phyloP scores from a whole-genome alignment of 2,888 invertebrate species.

The Orthosia gracilis region DNA sequence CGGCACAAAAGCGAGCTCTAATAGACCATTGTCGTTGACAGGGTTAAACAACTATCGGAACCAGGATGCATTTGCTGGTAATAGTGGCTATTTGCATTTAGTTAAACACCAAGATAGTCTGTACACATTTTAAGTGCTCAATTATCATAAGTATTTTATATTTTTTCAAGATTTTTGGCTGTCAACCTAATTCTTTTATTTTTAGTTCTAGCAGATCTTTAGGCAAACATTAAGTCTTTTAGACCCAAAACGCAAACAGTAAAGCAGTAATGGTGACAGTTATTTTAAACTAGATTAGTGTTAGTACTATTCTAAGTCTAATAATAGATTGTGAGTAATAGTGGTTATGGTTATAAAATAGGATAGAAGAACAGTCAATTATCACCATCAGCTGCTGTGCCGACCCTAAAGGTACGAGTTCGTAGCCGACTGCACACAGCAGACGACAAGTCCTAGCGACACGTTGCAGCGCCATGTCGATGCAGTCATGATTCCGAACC shows the following conservation, averaged over 20 bases:
- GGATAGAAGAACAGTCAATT: too few species aligned
- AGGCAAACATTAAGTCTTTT: neutral
- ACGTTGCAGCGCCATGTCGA: too few species aligned
- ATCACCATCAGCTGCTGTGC: too few species aligned
- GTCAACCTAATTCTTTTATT: too few species aligned
- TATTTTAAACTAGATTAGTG: neutral
- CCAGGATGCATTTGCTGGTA: neutral
- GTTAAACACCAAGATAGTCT: neutral
- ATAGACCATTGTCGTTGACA: constrained; percentile 27
- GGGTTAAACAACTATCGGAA: constrained; percentile 8
- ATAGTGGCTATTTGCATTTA: neutral
- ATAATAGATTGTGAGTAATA: too few species aligned
- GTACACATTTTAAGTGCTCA: too few species aligned
- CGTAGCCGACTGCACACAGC: too few species aligned
- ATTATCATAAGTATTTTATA: too few species aligned
- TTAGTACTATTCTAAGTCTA: neutral
- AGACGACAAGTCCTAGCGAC: too few species aligned
- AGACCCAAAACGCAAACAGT: neutral
- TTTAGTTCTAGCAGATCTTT: neutral
- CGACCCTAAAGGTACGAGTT: too few species aligned
- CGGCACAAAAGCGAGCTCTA: neutral
- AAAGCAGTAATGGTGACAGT: neutral
- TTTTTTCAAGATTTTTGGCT: too few species aligned
- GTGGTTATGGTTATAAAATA: neutral
- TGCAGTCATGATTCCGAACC: too few species aligned